A percentile compares a stretch with the other conserved stretches of the same genome.
phyloP scores from a whole-genome alignment of 1,140 invertebrate genomes.

The Polypedilum pembai region DNA sequence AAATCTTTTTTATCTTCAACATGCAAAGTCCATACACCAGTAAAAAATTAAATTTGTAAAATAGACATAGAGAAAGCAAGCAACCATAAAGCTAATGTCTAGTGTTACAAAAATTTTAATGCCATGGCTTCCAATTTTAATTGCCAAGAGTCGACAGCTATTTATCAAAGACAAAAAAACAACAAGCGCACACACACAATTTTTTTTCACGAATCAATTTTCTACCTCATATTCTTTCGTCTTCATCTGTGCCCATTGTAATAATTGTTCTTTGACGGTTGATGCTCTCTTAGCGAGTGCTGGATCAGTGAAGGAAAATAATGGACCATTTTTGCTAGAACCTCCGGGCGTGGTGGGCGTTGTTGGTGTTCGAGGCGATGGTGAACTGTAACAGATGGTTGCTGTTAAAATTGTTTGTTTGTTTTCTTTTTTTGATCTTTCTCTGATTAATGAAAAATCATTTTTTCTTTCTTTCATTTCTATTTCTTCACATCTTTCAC shows the following conservation, averaged over 20 bases:
- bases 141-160: background rate
- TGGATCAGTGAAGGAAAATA: conserved; percentile 82
- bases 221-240: conserved; percentile 90
- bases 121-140: background rate
- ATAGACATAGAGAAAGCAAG: background rate
- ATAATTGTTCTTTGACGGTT: conserved; percentile 90
- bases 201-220: background rate
- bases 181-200: background rate
- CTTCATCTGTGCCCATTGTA: conserved; percentile 93
- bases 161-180: background rate
- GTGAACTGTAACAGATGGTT: conserved; percentile 49
- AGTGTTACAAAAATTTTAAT: no score
- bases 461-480: background rate
- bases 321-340: conserved; percentile 47
- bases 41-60: background rate
- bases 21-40: conserved; percentile 10
- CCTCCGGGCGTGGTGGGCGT: conserved; percentile 51
- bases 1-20: background rate
- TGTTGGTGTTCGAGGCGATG: conserved; percentile 49
- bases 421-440: background rate
- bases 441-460: no score
- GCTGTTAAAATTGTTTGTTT: conserved; percentile 12
- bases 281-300: conserved; percentile 76
- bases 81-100: no score
- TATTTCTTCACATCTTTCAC: background rate